A percentile compares a stretch with the other conserved stretches of the same genome.
phyloP scores from a whole-genome alignment of 2,888 invertebrate genomes.

The Apotomis capreana region DNA sequence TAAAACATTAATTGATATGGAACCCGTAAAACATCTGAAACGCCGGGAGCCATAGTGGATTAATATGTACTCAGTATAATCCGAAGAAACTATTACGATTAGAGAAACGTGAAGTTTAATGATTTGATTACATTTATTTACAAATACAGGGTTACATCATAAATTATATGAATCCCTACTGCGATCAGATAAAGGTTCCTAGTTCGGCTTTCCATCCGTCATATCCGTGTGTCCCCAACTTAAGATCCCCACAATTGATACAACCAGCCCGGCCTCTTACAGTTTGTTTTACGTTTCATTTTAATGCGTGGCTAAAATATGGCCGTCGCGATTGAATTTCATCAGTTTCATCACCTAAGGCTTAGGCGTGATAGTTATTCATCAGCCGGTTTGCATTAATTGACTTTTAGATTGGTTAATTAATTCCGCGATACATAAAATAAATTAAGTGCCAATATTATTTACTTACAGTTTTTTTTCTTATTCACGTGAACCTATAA shows the following conservation, averaged over 20 bases:
- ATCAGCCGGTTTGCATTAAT: slow-evolving; percentile 54
- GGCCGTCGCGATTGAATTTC: slow-evolving; percentile 69
- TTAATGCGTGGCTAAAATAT: slow-evolving; percentile 66
- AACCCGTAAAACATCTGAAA: too few relatives aligned
- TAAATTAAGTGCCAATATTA: background rate
- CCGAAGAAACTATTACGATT: too few relatives aligned
- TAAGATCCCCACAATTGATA: slow-evolving; percentile 69
- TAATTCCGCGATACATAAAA: slow-evolving; percentile 7
- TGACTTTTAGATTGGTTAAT: slow-evolving; percentile 37
- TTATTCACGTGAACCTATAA: background rate
- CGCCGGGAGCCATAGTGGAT: too few relatives aligned
- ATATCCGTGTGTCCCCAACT: slow-evolving; percentile 53
- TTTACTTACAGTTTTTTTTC: background rate
- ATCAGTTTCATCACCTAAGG: slow-evolving; percentile 61
- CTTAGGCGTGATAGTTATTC: slow-evolving; percentile 56
- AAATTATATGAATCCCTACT: too few relatives aligned
- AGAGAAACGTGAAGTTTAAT: too few relatives aligned
- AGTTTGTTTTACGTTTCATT: slow-evolving; percentile 73
- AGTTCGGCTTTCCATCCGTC: background rate
- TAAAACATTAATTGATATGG: too few relatives aligned
- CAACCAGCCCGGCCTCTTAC: slow-evolving; percentile 60
- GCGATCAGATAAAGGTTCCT: background rate
- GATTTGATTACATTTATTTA: too few relatives aligned
- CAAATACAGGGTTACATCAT: too few relatives aligned
- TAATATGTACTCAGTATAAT: too few relatives aligned